Percentiles rank a stretch among this genome's conserved stretches.
These are phyloP conservation scores for Phalacrocorax brasilianus DNA, from an alignment of 2,113 vertebrate species.

Conservation along the genomic window DNA sequence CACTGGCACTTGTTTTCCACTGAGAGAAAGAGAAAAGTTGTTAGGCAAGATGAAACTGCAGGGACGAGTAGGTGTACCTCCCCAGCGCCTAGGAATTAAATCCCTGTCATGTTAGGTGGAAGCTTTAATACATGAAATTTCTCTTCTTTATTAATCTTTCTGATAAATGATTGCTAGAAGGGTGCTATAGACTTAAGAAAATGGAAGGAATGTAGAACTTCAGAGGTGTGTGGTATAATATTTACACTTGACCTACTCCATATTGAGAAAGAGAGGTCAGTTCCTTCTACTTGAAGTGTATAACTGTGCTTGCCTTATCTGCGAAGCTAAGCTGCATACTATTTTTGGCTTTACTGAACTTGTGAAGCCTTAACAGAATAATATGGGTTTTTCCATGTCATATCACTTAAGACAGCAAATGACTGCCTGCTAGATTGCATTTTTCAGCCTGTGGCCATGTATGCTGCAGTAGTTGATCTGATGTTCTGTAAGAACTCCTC, in stretches of 20 bases:
- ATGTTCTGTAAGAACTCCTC: not conserved
- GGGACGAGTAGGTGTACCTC: not conserved
- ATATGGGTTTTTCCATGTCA: not conserved
- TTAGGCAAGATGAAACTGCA: not conserved
- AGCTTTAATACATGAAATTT: not conserved
- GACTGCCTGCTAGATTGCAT: not conserved
- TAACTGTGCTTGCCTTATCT: constrained; percentile 9
- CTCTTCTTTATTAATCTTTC: not conserved
- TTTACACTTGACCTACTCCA: not conserved
- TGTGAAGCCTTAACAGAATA: constrained; percentile 25
- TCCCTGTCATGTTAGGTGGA: not conserved
- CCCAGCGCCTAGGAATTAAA: not conserved
- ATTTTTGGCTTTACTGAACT: constrained; percentile 27
- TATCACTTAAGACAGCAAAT: constrained; percentile 19
- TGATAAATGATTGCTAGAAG: not conserved
- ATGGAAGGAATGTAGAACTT: not conserved
- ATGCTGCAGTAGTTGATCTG: not conserved
- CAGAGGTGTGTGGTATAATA: not conserved
- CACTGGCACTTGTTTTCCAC: not conserved
- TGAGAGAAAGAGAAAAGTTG: not conserved
- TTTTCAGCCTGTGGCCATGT: not conserved
- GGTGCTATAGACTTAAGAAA: not conserved
- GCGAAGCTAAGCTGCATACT: not conserved
- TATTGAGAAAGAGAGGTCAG: not conserved
- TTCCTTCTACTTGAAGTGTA: not conserved